Evolutionary conservation across 2,113 vertebrate genomes (phyloP).

Genomic region (Oceanodroma tethys): DNA sequence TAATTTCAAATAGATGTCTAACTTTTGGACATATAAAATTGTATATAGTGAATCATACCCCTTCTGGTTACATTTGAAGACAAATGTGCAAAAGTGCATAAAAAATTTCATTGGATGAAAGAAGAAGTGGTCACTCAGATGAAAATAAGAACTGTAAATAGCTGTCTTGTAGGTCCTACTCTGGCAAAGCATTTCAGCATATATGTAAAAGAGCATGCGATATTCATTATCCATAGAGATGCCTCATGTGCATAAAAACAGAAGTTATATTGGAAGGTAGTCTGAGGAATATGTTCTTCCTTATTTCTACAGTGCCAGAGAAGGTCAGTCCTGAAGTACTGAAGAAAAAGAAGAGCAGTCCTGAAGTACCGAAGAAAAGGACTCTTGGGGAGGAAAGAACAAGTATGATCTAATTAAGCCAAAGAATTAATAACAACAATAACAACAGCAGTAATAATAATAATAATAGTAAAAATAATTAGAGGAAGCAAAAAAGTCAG

Average conservation of each 20-base stretch:
- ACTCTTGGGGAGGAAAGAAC: background rate
- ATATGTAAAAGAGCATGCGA: background rate
- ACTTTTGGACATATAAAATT: background rate
- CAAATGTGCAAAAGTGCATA: background rate
- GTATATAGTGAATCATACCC: background rate
- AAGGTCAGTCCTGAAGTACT: background rate
- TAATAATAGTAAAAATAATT: background rate
- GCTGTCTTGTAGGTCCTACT: background rate
- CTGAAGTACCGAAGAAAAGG: background rate
- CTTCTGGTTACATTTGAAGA: background rate
- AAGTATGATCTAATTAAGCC: background rate
- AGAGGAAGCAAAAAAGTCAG: background rate
- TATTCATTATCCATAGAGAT: background rate
- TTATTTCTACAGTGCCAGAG: background rate
- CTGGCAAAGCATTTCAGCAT: background rate
- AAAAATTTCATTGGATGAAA: background rate
- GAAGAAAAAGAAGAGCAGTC: background rate
- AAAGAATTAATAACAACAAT: background rate
- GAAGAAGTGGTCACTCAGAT: background rate
- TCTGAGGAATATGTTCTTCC: background rate
- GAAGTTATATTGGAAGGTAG: background rate
- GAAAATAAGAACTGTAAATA: background rate
- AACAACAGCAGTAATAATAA: background rate
- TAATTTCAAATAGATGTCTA: background rate
- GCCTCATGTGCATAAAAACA: background rate